A percentile compares a stretch with the other conserved stretches of the same genome.
Evolutionary conservation across 2,888 invertebrate genomes (phyloP).

Genomic region (Falcaria lacertinaria): DNA sequence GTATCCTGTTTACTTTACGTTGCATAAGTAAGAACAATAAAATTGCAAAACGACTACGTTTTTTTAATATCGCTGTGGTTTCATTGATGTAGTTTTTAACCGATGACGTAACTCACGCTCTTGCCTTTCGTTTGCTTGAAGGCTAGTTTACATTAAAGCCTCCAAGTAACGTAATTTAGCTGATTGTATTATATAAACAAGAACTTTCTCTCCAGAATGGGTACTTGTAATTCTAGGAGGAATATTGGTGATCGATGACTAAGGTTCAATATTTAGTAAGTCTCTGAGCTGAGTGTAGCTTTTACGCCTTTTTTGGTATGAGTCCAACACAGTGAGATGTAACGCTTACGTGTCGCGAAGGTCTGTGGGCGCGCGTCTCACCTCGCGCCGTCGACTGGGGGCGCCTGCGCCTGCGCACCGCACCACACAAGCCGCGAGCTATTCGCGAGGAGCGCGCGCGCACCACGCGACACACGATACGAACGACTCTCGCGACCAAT

Average conservation of each 20-base stretch:
- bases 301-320: conserved; percentile 74
- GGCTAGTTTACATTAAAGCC: background rate
- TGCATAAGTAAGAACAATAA: too few species aligned
- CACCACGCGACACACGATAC: conserved; percentile 62
- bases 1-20: too few species aligned
- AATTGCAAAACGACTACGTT: too few species aligned
- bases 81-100: background rate
- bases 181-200: too few species aligned
- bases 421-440: conserved; percentile 63
- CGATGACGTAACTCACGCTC: background rate
- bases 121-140: background rate
- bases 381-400: conserved; percentile 37
- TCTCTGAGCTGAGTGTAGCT: conserved; percentile 36
- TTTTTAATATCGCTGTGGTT: background rate
- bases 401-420: conserved; percentile 38
- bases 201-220: too few species aligned
- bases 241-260: conserved; percentile 28
- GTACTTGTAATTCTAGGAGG: conserved; percentile 5
- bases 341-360: conserved; percentile 74
- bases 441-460: conserved; percentile 71
- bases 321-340: conserved; percentile 62
- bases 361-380: conserved; percentile 55
- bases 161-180: background rate
- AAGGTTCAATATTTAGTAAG: conserved; percentile 40
- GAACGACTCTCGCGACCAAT: conserved; percentile 74